Evolutionary conservation across 2,888 invertebrate genomes (phyloP).

Genomic region (Dolomedes plantarius): DNA sequence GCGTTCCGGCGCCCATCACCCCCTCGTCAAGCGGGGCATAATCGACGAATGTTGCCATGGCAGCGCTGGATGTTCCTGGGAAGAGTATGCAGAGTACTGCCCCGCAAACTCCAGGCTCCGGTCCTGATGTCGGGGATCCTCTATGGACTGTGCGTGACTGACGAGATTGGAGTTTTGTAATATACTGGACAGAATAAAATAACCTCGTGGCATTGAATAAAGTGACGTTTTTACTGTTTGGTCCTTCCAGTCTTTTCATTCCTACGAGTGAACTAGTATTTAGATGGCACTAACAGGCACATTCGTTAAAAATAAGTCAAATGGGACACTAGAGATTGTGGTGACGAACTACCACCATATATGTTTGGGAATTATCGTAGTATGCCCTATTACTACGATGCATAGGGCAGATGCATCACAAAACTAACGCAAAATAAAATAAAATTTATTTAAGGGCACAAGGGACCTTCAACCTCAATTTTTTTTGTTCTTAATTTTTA

Average conservation of each 20-base stretch:
- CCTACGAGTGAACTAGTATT: no score
- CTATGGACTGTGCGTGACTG: not conserved
- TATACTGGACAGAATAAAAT: not conserved
- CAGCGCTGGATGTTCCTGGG: conserved; percentile 80
- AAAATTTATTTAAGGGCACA: no score
- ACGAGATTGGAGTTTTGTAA: not conserved
- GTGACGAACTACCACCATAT: no score
- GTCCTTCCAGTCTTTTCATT: not conserved
- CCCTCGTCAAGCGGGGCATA: conserved; percentile 76
- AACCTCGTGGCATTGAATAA: not conserved
- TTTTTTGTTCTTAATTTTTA: no score
- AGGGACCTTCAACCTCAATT: no score
- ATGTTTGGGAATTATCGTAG: no score
- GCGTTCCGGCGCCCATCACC: conserved; percentile 22
- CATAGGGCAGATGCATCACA: no score
- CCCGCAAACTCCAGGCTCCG: conserved; percentile 79
- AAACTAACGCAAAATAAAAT: no score
- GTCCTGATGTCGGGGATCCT: conserved; percentile 29
- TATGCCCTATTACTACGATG: no score
- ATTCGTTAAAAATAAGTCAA: no score
- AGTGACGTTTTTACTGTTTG: not conserved
- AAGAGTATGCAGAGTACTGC: conserved; percentile 83
- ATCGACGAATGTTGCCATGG: conserved; percentile 81
- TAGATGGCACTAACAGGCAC: no score
- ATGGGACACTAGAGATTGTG: no score